Base-by-base conservation (phyloP, 2,797 vertebrate species). In the Tenualosa ilisha region DNA sequence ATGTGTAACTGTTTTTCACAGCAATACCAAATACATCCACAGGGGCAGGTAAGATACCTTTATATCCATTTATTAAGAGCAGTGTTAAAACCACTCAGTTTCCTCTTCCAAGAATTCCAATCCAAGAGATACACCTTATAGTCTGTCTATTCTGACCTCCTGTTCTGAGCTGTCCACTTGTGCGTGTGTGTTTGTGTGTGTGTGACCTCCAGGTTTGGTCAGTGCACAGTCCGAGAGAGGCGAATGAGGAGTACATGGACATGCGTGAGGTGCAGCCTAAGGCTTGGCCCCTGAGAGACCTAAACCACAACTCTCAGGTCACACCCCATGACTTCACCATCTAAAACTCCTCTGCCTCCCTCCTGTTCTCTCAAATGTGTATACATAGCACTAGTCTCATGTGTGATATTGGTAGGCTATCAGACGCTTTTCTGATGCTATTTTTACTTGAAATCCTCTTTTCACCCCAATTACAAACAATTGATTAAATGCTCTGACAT, bases 241-340 rank as follows among this genome's bases (percentile, higher is more conserved):
- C 81, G 40, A 88, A 88, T 75, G 72, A 85, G 3, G 88, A 89
- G 50, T 90, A 90, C 15, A 85, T 86, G 82, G 86, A 89, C 81
- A 90, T 90, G 90, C 84, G 86, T 40, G 20, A 88, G 82, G 85
- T 89, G 63, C 87, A 85, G 56, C 87, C 84, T 1, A 79, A 82
- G 26, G 46, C 17, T 56, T 56, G 83, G 83, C 22, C 53, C 54
- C 61, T 59, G 54, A 81, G 84, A 85, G 90, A 90, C 46, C 12
- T 88, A 75, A 90, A 88, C 82, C 56, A 88, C 84, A 90, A 89
- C 86, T 89, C 87, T 37, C 81, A 31, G 68, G 8, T 8, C 24
- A 37, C 31, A 37, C 0, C 68, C 68, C 40, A 75, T 15, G 68
- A 15, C 68, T 40, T 75, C 17, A 5, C 5, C 37, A 31, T 12